Percentiles rank a stretch among this genome's conserved stretches.
These are phyloP conservation scores for Apodemia zela DNA, from an alignment of 2,888 invertebrate species.

Conservation along the genomic window DNA sequence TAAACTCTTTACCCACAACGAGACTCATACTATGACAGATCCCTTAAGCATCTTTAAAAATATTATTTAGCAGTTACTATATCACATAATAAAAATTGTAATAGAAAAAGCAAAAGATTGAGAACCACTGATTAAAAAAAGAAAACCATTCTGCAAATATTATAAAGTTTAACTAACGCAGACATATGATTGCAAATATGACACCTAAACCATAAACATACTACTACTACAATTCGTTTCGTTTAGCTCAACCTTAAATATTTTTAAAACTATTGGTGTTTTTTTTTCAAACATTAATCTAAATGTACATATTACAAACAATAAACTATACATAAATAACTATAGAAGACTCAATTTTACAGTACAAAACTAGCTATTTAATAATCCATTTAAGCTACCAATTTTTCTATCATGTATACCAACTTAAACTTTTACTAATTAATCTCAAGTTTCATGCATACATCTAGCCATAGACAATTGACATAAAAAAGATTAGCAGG, in stretches of 20 bases:
- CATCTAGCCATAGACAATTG: too few relatives aligned
- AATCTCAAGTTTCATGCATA: too few relatives aligned
- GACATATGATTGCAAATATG: background rate
- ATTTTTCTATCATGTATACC: background rate
- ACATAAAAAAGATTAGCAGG: too few relatives aligned
- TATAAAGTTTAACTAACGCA: background rate
- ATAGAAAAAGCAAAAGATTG: background rate
- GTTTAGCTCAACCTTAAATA: background rate
- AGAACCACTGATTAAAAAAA: background rate
- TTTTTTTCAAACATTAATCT: background rate
- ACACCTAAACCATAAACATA: background rate
- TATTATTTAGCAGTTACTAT: too few relatives aligned
- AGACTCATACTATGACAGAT: too few relatives aligned
- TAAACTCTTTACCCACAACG: too few relatives aligned
- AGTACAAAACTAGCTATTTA: background rate
- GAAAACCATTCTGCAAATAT: background rate
- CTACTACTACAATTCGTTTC: background rate
- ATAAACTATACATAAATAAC: background rate
- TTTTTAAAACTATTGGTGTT: constrained; percentile 4
- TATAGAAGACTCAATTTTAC: background rate
- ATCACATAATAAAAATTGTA: too few relatives aligned
- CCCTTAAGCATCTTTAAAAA: too few relatives aligned
- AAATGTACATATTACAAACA: background rate
- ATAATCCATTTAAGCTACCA: background rate
- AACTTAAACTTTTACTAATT: background rate